Evolutionary conservation across 2,888 invertebrate genomes (phyloP), one percentile per base, ranked within the genome.

Genomic region (Heliconius erato): DNA sequence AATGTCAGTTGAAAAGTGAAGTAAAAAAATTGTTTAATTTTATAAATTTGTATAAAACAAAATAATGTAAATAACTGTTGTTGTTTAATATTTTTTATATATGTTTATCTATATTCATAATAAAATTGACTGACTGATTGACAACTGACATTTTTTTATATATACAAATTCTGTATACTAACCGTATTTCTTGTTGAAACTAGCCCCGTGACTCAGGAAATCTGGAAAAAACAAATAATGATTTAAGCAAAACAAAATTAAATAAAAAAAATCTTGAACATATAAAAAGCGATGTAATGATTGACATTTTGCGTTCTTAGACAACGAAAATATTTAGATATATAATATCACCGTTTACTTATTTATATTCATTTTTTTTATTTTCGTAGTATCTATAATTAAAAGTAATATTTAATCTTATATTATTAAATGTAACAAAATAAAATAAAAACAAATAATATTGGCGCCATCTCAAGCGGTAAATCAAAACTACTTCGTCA

Each of bases 151-250:
- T 79, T 54, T 49, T 23, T 71, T 32, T n/a, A 19, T 68, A 40
- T 65, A 77, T 67, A 74, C 49, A 74, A 23, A 32, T 26, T 82
- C 74, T 28, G 28, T 49, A 76, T 91, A 95, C 95, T 93, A 85
- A 96, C 95, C 95, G 95, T 95, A 96, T 93, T 95, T 96, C 89
- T 96, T 96, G 92, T 96, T 95, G 93, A 95, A 96, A 90, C 94
- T 94, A 88, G 95, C 95, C 91, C 95, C 95, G 95, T 96, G 95
- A 88, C 95, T 95, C 92, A 96, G 95, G 92, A 95, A 96, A 95
- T 96, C 95, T 96, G 95, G 79, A 93, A 93, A 91, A 91, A 84
- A 86, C 63, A 82, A 49, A 69, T 74, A 81, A 74, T 79, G 63
- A 80, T 80, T 82, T 81, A 72, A 76, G 67, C 76, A 68, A 82